Percentiles rank a stretch among this genome's conserved stretches.
Conservation (phyloP, 2,113 vertebrate species). For the Calypte anna region DNA sequence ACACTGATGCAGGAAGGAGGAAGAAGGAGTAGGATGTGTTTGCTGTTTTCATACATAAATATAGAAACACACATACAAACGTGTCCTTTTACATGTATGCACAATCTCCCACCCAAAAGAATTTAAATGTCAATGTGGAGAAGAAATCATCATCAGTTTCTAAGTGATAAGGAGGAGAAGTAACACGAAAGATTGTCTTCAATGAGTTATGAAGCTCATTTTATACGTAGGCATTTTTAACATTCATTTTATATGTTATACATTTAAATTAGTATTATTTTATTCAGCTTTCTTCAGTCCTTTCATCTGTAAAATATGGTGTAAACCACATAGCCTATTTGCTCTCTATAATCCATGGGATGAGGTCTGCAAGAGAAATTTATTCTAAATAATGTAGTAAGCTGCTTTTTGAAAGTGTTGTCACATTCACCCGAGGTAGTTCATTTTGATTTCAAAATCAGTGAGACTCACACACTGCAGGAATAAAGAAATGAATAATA, state of each 20-base stretch:
- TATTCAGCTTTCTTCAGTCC: constrained; percentile 41
- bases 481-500: not conserved
- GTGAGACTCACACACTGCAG: not conserved
- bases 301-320: constrained; percentile 28
- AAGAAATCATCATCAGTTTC: constrained; percentile 10
- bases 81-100: not conserved
- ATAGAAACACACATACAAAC: not conserved
- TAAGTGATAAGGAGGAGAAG: constrained; percentile 41
- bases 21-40: not conserved
- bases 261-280: constrained; percentile 64
- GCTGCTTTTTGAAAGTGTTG: not conserved
- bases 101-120: not conserved
- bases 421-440: not conserved
- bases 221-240: constrained; percentile 49
- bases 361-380: constrained; percentile 20
- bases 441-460: constrained; percentile 30
- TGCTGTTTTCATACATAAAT: constrained; percentile 60
- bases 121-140: constrained; percentile 1
- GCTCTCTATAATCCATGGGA: constrained; percentile 37
- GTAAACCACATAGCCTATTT: constrained; percentile 12
- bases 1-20: constrained; percentile 4
- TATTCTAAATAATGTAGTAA: constrained; percentile 28
- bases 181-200: constrained; percentile 31
- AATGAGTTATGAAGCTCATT: constrained; percentile 57
- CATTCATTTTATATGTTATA: constrained; percentile 56